Evolutionary conservation across 1,140 invertebrate species (phyloP), one percentile per base, ranked within the genome.

Genomic region (Diachasma alloeum): DNA sequence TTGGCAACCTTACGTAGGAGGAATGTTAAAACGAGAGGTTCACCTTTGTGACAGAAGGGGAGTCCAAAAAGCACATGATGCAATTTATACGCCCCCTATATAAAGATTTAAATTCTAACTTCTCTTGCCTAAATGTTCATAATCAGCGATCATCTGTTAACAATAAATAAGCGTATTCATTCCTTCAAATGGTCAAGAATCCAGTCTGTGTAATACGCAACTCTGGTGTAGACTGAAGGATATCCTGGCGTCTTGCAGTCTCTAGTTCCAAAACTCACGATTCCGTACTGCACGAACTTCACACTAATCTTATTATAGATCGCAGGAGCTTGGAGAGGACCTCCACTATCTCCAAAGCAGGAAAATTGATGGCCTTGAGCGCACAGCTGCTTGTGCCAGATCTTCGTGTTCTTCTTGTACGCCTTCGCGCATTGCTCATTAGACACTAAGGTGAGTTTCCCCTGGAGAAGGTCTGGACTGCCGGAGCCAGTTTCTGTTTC

Each of bases 201-300:
- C 92, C 92, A 93, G 4, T 88, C 81, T 13, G 90, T 72, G 77
- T 92, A 93, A 67, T 87, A 81, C 59, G 84, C 87, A 6, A 93
- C 90, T 79, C 90, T 91, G 1, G 92, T 93, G 79, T 94, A 93
- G 3, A 94, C 90, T 1, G 91, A 92, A 0, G 92, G 92, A 24
- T 91, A 85, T 69, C 89, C 89, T 39, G 88, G 83, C 1, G 85
- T 77, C 0, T 91, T 92, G 81, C 93, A 93, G 0, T 86, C 85
- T 0, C 86, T 87, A 0, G 91, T 87, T 9, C 93, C 93, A 83
- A 92, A 93, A 80, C 92, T 93, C 4, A 93, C 92, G 4, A 93
- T 85, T 8, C 93, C 93, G 15, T 81, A 76, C 10, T 78, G 80
- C 19, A 83, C 78, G 11, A 10, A 77, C 36, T 78, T 71, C 4